Conservation (phyloP, 2,797 vertebrate genomes). For the Pampus argenteus region DNA sequence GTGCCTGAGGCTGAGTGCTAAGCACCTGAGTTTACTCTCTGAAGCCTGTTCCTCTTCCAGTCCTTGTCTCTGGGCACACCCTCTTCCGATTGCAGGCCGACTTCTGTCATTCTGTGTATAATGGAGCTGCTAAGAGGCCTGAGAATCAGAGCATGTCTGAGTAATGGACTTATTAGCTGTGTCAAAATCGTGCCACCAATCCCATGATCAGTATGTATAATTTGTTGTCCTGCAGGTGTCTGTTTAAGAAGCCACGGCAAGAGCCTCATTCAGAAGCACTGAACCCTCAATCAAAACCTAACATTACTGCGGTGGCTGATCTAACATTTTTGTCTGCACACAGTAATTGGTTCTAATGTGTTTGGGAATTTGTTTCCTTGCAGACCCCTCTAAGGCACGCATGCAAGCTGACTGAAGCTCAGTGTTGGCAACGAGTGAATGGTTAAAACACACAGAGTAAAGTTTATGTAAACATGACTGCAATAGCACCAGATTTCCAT, state of each 20-base stretch:
- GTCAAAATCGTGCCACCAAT: constrained; percentile 63
- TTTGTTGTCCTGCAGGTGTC: constrained; percentile 51
- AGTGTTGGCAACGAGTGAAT: neutral
- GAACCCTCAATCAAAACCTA: constrained; percentile 42
- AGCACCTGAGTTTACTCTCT: constrained; percentile 74
- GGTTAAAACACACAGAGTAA: neutral
- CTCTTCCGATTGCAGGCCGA: constrained; percentile 71
- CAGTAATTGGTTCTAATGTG: neutral
- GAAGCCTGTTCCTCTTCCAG: constrained; percentile 77
- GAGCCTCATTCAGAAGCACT: constrained; percentile 17
- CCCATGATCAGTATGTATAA: constrained; percentile 69
- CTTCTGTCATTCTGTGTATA: constrained; percentile 74
- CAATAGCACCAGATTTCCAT: neutral
- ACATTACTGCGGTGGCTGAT: constrained; percentile 10
- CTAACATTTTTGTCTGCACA: constrained; percentile 8
- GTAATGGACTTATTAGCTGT: constrained; percentile 70
- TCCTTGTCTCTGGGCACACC: constrained; percentile 73
- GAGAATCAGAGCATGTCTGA: constrained; percentile 69
- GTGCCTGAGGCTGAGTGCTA: constrained; percentile 75
- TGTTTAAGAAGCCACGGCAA: constrained; percentile 29
- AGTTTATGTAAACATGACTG: neutral
- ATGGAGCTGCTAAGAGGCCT: constrained; percentile 73
- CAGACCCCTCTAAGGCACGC: neutral
- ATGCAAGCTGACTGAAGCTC: neutral
- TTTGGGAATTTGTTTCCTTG: constrained; percentile 5